Evolutionary conservation across 2,797 vertebrate genomes (phyloP), one percentile per base, ranked within the genome.

Genomic region (Poeciliopsis infans): DNA sequence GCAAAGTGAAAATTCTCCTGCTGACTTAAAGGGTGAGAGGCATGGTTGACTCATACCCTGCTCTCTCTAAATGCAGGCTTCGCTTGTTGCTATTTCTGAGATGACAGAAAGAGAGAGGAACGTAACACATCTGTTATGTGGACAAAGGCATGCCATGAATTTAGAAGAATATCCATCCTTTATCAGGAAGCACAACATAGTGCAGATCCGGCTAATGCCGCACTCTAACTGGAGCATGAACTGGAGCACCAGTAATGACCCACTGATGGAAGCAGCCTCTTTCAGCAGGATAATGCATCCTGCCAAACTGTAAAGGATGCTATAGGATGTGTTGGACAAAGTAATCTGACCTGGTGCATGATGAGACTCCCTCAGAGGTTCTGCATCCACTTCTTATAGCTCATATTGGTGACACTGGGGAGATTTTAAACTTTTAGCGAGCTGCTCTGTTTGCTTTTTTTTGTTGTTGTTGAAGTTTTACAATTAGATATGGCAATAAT

Each of bases 321-420:
- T 33, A 16, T 39, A 47, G 31, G 36, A 31, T 28, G 47, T 43
- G 12, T 18, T 36, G 49, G 36, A 68, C 36, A 74, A 45, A 45
- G 18, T 73, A 49, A 15, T 31, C 11, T 15, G 41, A 71, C 59
- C 78, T 59, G 47, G 82, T 39, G 76, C 16, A 71, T 70, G 23
- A 69, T 43, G 23, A 15, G 41, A 16, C 6, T 15, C 5, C 25
- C 41, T 43, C 0, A 69, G 66, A 69, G 23, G 10, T 25, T 18
- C 20, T 23, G 66, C 12, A 36, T 45, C 23, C 12, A 45, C 2
- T 0, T n/a, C 11, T 45, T 13, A 28, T 8, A 45, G 12, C 41
- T 70, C 41, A 2, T 45, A 45, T 45, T 70, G 5, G 25, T 28
- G 6, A 70, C 41, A 45, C 25, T 7, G 18, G 41, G 5, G 12